A percentile compares a stretch with the other conserved stretches of the same genome.
Evolutionary conservation across 2,888 invertebrate species (phyloP).

Genomic region (Caenorhabditis panamensis): DNA sequence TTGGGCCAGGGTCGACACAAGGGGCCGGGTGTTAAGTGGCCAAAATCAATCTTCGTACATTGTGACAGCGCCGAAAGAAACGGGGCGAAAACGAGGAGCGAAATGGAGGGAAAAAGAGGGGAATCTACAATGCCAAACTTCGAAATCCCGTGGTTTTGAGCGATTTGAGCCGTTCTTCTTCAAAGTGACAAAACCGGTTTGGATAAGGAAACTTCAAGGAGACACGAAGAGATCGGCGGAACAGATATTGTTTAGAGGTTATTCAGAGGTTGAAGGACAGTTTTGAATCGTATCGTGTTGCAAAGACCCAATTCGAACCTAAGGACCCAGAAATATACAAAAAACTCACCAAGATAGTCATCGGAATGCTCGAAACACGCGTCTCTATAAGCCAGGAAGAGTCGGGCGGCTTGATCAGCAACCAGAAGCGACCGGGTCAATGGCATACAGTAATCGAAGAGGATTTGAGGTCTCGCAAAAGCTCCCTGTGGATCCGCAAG

Average conservation of each 20-base stretch:
- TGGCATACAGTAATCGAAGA: conserved; percentile 70
- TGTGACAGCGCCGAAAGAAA: too few species aligned
- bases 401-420: conserved; percentile 65
- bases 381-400: conserved; percentile 76
- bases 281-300: too few species aligned
- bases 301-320: too few species aligned
- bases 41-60: not conserved
- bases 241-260: too few species aligned
- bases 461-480: conserved; percentile 56
- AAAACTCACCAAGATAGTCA: conserved; percentile 71
- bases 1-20: not conserved
- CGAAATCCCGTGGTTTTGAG: too few species aligned
- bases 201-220: too few species aligned
- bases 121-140: too few species aligned
- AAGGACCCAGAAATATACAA: not conserved
- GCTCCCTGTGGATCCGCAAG: conserved; percentile 70
- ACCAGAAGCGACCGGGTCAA: conserved; percentile 71
- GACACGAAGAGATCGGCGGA: too few species aligned
- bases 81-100: too few species aligned
- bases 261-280: too few species aligned
- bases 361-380: conserved; percentile 75
- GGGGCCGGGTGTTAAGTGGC: not conserved
- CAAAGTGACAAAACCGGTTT: too few species aligned
- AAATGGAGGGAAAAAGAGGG: too few species aligned
- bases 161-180: not conserved